Evolutionary conservation across 2,888 invertebrate species (phyloP).

Genomic region (Eilema griseolum): DNA sequence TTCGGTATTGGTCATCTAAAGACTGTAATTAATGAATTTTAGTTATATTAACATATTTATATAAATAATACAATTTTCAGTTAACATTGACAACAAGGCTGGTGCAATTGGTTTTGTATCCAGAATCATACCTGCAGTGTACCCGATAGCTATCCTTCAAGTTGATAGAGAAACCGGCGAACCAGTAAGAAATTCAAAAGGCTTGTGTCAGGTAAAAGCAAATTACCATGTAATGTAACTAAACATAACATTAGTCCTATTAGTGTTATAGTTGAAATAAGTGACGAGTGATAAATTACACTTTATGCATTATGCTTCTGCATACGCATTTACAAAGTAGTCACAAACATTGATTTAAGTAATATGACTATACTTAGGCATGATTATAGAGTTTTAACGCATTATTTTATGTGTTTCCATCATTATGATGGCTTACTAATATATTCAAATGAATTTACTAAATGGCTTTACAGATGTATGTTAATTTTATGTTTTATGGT

Average conservation of each 20-base stretch:
- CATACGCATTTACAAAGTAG: background rate
- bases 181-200: conserved; percentile 94
- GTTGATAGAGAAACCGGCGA: conserved; percentile 96
- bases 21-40: too few relatives aligned
- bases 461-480: background rate
- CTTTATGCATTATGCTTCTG: too few relatives aligned
- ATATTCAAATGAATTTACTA: conserved; percentile 1
- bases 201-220: conserved; percentile 90
- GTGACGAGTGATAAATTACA: background rate
- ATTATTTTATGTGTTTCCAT: background rate
- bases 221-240: background rate
- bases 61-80: conserved; percentile 86
- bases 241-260: background rate
- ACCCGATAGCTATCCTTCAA: conserved; percentile 97
- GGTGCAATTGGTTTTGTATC: conserved; percentile 99
- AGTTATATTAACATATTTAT: background rate
- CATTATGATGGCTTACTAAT: background rate
- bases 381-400: background rate
- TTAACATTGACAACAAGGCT: conserved; percentile 96
- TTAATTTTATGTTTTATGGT: background rate
- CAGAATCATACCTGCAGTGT: conserved; percentile 94
- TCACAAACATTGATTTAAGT: background rate
- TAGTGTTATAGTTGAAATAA: background rate
- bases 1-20: too few relatives aligned
- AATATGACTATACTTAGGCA: background rate